Conservation (phyloP, 2,888 invertebrate species). For the Drosophila longiperda region DNA sequence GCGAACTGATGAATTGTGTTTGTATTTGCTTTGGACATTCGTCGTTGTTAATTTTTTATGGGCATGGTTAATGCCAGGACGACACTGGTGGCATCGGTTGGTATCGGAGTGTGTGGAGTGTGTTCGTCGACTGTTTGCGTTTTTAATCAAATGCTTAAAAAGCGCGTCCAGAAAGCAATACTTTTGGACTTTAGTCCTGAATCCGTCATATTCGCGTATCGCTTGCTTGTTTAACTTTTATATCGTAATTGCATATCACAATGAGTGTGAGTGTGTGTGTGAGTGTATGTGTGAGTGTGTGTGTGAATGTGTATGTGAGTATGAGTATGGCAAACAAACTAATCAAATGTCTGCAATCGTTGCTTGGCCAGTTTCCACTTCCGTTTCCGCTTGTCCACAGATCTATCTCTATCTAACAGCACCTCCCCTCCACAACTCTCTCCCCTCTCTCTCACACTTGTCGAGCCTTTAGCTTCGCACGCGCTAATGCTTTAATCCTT, state of each 20-base stretch:
- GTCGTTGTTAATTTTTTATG: constrained; percentile 77
- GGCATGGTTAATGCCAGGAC: constrained; percentile 42
- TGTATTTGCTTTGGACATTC: constrained; percentile 62
- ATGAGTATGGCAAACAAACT: constrained; percentile 69
- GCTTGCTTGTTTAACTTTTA: constrained; percentile 76
- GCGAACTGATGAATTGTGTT: constrained; percentile 74
- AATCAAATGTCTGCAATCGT: constrained; percentile 83
- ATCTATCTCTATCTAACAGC: neutral
- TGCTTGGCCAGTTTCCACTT: constrained; percentile 52
- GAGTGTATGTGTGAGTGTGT: neutral
- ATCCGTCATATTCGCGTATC: constrained; percentile 35
- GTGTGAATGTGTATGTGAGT: neutral
- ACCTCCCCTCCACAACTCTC: constrained; percentile 6
- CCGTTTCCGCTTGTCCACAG: constrained; percentile 40
- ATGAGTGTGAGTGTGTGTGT: constrained; percentile 3
- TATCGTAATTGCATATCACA: constrained; percentile 82
- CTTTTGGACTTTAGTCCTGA: neutral
- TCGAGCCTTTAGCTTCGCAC: constrained; percentile 43
- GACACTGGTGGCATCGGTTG: neutral
- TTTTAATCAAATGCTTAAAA: constrained; percentile 81
- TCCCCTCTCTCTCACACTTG: constrained; percentile 27
- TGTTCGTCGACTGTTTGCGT: constrained; percentile 73
- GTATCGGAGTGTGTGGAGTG: neutral
- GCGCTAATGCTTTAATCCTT: constrained; percentile 83
- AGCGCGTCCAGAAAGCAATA: constrained; percentile 40